Evolutionary conservation across 1,140 invertebrate genomes (phyloP).

Genomic region (Hermetia illucens): DNA sequence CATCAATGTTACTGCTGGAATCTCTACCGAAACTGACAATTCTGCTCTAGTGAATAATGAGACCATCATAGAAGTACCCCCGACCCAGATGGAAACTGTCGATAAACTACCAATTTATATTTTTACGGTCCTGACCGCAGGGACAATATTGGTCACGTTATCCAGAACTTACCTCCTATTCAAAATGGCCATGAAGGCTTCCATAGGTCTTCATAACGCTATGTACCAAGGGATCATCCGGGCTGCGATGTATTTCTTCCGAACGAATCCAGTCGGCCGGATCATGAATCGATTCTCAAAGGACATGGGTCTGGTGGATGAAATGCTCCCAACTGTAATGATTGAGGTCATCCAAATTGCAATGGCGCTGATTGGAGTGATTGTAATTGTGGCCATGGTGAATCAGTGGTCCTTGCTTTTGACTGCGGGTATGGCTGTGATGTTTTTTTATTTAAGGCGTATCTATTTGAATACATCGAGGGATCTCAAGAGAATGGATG

Average conservation of each 20-base stretch:
- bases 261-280: conserved; percentile 39
- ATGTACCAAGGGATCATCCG: conserved; percentile 47
- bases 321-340: conserved; percentile 54
- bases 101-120: conserved; percentile 2
- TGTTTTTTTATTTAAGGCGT: conserved; percentile 39
- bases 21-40: too few relatives aligned
- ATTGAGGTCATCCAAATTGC: conserved; percentile 42
- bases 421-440: conserved; percentile 36
- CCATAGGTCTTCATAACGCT: conserved; percentile 44
- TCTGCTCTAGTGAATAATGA: too few relatives aligned
- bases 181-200: conserved; percentile 41
- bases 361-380: conserved; percentile 51
- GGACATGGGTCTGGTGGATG: conserved; percentile 43
- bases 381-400: conserved; percentile 41
- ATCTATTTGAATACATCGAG: conserved; percentile 47
- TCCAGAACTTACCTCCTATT: conserved; percentile 37
- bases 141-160: conserved; percentile 36
- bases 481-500: conserved; percentile 49
- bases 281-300: conserved; percentile 41
- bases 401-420: conserved; percentile 39
- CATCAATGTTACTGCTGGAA: too few relatives aligned
- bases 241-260: conserved; percentile 43
- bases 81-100: too few relatives aligned
- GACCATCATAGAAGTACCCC: too few relatives aligned
- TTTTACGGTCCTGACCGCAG: conserved; percentile 36